Conservation (phyloP, 2,113 vertebrate species). For the Cygnus buccinator region DNA sequence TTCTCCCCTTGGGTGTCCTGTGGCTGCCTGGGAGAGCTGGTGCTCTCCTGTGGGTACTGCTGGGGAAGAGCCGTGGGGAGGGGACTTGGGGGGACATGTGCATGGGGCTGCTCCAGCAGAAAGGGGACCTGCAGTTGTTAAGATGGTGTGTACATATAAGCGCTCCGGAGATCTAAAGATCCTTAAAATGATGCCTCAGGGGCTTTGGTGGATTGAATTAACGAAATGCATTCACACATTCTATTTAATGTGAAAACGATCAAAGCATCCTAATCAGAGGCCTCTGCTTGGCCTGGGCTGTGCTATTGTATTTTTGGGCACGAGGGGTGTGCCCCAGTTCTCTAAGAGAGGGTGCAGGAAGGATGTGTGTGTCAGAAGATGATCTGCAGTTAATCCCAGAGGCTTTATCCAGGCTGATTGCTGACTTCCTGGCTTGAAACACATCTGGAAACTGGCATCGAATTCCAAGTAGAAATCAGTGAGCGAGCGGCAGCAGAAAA, state of each 20-base stretch:
- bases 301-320: conserved; percentile 40
- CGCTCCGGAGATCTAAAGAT: not conserved
- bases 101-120: not conserved
- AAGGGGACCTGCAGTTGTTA: not conserved
- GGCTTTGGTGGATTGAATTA: not conserved
- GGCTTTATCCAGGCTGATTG: conserved; percentile 79
- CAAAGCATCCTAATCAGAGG: not conserved
- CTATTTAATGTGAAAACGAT: not conserved
- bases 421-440: conserved; percentile 79
- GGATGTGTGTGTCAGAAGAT: conserved; percentile 62
- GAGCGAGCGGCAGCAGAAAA: not conserved
- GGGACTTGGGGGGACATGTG: not conserved
- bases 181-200: not conserved
- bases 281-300: not conserved
- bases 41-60: not conserved
- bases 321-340: conserved; percentile 27
- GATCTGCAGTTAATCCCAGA: conserved; percentile 45
- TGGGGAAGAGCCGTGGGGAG: not conserved
- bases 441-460: conserved; percentile 56
- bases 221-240: not conserved
- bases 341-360: conserved; percentile 58
- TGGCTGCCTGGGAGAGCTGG: accelerated
- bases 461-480: conserved; percentile 46
- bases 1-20: not conserved
- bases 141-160: not conserved